Evolutionary conservation across 2,113 vertebrate genomes (phyloP).

Genomic region (Hypocryptadius cinnamomeus): DNA sequence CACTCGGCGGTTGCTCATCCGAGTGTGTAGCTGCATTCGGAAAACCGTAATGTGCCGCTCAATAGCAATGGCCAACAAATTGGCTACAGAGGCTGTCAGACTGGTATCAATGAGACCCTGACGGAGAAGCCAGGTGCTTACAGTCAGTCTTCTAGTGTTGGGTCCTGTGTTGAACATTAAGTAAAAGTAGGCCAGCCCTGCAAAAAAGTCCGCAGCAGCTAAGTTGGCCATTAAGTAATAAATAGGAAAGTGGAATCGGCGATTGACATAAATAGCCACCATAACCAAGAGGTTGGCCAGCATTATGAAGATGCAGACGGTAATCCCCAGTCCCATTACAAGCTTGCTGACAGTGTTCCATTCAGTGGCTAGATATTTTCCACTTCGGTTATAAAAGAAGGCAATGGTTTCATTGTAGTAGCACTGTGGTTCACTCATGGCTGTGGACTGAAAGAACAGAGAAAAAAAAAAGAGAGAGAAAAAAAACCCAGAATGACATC

Average conservation of each 20-base stretch:
- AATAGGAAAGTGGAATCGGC: conserved; percentile 98
- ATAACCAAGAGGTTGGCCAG: conserved; percentile 97
- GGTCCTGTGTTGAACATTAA: conserved; percentile 99
- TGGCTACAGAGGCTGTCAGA: conserved; percentile 94
- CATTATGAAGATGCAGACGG: conserved; percentile 99
- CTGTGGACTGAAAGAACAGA: conserved; percentile 65
- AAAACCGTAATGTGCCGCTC: conserved; percentile 98
- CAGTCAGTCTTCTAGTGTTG: conserved; percentile 90
- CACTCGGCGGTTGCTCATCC: conserved; percentile 96
- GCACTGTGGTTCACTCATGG: conserved; percentile 86
- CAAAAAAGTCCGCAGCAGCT: conserved; percentile 98
- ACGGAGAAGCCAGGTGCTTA: conserved; percentile 94
- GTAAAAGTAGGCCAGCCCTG: conserved; percentile 98
- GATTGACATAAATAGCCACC: conserved; percentile 98
- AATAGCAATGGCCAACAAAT: conserved; percentile 93
- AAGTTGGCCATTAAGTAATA: conserved; percentile 99
- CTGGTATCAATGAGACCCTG: conserved; percentile 98
- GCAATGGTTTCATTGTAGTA: conserved; percentile 98
- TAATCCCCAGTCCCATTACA: conserved; percentile 98
- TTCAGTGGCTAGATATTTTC: conserved; percentile 87
- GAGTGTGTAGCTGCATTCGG: conserved; percentile 97
- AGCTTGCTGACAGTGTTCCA: conserved; percentile 96
- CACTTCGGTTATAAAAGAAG: conserved; percentile 98
- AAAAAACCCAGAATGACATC: background rate
- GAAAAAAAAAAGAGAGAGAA: background rate